Evolutionary conservation across 2,113 vertebrate species (phyloP).

Genomic region (Cochlearius cochlearius): DNA sequence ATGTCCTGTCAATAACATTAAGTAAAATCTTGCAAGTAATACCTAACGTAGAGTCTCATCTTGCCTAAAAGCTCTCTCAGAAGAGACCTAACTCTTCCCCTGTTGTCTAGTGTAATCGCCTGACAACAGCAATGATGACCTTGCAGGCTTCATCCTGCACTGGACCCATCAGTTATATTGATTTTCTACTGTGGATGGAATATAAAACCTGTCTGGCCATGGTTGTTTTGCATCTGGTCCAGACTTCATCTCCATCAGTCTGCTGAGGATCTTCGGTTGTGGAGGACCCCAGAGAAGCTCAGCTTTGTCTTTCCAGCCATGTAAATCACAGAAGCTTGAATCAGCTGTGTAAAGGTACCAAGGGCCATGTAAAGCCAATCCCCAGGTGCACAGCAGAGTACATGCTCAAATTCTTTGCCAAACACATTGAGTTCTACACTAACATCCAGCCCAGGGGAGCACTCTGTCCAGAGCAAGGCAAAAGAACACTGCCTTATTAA

Average conservation of each 20-base stretch:
- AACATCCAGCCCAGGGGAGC: background rate
- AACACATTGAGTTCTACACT: background rate
- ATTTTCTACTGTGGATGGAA: background rate
- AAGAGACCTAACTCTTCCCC: background rate
- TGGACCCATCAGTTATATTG: background rate
- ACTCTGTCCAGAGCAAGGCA: background rate
- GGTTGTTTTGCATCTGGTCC: background rate
- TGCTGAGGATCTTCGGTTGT: background rate
- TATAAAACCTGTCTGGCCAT: background rate
- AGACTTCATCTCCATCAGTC: background rate
- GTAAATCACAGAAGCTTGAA: background rate
- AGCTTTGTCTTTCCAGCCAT: background rate
- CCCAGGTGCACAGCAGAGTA: background rate
- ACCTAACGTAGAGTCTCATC: background rate
- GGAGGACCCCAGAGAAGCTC: background rate
- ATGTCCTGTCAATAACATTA: background rate
- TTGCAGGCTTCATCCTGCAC: background rate
- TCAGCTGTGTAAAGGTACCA: background rate
- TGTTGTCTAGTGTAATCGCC: background rate
- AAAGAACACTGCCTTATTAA: background rate
- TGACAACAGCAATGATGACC: background rate
- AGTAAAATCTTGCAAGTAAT: background rate
- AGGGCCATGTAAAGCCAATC: fast-evolving
- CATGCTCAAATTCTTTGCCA: background rate
- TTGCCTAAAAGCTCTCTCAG: background rate